Evolutionary conservation across 1,140 invertebrate genomes (phyloP).

Genomic region (Nephotettix cincticeps): DNA sequence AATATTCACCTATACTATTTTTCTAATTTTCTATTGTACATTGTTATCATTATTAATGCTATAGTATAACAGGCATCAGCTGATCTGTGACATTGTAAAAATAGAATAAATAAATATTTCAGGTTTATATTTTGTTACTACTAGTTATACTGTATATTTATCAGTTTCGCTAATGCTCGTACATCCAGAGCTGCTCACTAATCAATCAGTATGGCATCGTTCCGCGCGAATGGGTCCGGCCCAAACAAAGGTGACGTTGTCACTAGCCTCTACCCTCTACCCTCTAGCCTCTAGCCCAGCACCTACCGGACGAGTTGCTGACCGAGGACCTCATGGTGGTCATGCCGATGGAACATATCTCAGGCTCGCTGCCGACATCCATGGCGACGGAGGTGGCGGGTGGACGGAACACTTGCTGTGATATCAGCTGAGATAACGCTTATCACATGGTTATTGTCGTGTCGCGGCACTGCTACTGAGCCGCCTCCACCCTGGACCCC

Average conservation of each 20-base stretch:
- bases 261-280: neutral
- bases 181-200: too few species aligned
- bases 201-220: too few species aligned
- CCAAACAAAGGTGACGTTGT: neutral
- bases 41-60: too few species aligned
- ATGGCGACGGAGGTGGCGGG: slow-evolving; percentile 41
- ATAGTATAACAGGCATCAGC: too few species aligned
- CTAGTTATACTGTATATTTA: too few species aligned
- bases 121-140: too few species aligned
- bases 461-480: neutral
- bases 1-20: too few species aligned
- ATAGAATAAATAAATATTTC: too few species aligned
- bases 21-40: too few species aligned
- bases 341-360: slow-evolving; percentile 53
- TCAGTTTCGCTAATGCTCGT: too few species aligned
- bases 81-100: too few species aligned
- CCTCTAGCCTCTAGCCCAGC: neutral
- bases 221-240: neutral
- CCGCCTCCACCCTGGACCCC: neutral
- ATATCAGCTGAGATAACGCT: neutral
- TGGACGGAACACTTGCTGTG: neutral
- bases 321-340: slow-evolving; percentile 50
- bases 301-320: slow-evolving; percentile 50
- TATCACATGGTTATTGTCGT: neutral
- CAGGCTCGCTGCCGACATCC: slow-evolving; percentile 46